These are phyloP conservation scores for Xiphophorus birchmanni DNA, from an alignment of 2,797 vertebrate species.

Conservation along the genomic window DNA sequence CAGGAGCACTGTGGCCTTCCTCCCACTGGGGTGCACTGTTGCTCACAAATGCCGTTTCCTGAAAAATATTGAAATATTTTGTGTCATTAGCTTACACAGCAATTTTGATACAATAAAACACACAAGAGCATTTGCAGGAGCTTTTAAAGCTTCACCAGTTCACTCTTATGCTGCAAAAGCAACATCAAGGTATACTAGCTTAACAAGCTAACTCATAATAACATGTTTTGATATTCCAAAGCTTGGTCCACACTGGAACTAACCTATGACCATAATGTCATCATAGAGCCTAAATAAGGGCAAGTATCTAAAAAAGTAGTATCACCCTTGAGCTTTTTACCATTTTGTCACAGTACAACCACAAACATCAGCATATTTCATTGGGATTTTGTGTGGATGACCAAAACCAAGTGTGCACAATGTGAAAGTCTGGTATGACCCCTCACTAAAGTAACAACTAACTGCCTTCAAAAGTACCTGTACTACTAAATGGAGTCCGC, in stretches of 20 bases:
- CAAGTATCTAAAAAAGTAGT: constrained; percentile 26
- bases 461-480: background rate
- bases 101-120: constrained; percentile 28
- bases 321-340: no score
- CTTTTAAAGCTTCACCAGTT: background rate
- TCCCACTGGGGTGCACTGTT: constrained; percentile 74
- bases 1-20: constrained; percentile 85
- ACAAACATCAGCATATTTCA: no score
- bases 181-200: background rate
- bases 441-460: background rate
- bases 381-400: background rate
- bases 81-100: constrained; percentile 7
- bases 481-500: background rate
- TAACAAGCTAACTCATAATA: background rate
- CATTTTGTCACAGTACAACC: no score
- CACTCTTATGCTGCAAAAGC: background rate
- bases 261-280: constrained; percentile 54
- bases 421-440: background rate
- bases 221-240: background rate
- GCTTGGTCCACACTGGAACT: constrained; percentile 38
- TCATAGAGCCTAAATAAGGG: constrained; percentile 60
- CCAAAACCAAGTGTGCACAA: background rate
- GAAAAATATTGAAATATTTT: constrained; percentile 30
- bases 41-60: constrained; percentile 77
- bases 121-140: constrained; percentile 5